phyloP scores from a whole-genome alignment of 2,888 invertebrate genomes.

The Agrochola lota region DNA sequence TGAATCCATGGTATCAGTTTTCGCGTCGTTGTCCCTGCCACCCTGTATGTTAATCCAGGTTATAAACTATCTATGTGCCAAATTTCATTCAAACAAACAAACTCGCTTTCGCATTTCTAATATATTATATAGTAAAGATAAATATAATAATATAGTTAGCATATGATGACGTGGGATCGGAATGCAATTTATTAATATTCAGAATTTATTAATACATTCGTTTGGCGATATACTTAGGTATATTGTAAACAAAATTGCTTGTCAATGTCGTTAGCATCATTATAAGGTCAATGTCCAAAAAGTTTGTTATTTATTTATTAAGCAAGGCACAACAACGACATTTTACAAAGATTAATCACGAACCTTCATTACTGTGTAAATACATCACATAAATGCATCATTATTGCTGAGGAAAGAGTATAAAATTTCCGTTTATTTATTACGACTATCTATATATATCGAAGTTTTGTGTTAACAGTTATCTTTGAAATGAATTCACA shows the following conservation, averaged over 20 bases:
- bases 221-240: slow-evolving; percentile 5
- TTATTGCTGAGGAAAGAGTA: neutral
- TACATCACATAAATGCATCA: neutral
- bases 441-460: neutral
- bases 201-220: slow-evolving; percentile 8
- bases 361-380: neutral
- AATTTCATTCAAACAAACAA: no score
- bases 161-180: neutral
- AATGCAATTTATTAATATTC: slow-evolving; percentile 35
- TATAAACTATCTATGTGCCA: no score
- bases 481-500: slow-evolving; percentile 27
- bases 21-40: no score
- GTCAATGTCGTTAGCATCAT: slow-evolving; percentile 12
- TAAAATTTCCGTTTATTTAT: slow-evolving; percentile 1
- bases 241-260: slow-evolving; percentile 39
- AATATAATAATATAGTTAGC: no score
- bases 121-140: no score
- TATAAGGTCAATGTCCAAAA: slow-evolving; percentile 9
- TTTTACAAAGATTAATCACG: neutral
- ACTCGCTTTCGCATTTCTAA: no score
- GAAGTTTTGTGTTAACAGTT: slow-evolving; percentile 24
- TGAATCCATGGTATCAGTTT: no score
- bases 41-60: no score
- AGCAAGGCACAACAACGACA: neutral
- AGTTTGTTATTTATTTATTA: neutral